Base-by-base conservation (phyloP, 2,888 invertebrate species). In the Empis stercorea region DNA sequence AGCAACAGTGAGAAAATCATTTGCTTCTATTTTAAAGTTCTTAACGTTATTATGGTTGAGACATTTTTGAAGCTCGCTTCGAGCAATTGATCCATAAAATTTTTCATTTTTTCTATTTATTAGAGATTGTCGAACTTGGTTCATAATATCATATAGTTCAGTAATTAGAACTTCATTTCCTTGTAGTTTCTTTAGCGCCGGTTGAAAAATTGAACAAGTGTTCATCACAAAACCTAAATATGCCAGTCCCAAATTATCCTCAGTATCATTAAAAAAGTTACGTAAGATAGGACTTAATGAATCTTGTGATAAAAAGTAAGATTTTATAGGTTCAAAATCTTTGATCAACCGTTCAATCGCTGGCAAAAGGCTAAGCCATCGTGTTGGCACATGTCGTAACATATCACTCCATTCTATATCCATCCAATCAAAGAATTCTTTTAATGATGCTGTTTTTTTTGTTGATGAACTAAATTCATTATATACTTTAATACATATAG, bases 371-470 rank as follows among this genome's bases (percentile, higher is more conserved):
- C 36, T 36, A 36, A 42, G 30, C 42, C 42, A 42, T 30, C 42
- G 27, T 27, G 30, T 42, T 30, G 16, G 14, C 14, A 42, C 14
- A 13, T 42, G 30, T 16, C 42, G 42, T 42, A 42, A 30, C 15
- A 42, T 30, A 42, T 30, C 42, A 16, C 30, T 30, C 27, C 30
- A 42, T 30, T 42, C 42, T 4, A 42, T 15, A 42, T 42, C 42
- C 14, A 27, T 30, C 15, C 27, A 42, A 30, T 42, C 42, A 41
- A 44, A 52, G 34, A 42, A 52, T 15, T 46, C 32, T 36, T 36
- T 36, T 36, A 36, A 14, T 36, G 36, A 36, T 36, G 36, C 36
- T 36, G 36, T 36, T 36, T 36, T 36, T 32, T 36, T 36, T 36
- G 36, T 36, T 36, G 36, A 36, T 36, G 36, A 36, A 36, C 36